Conservation (phyloP, 2,113 vertebrate genomes). For the Salvelinus namaycush region DNA sequence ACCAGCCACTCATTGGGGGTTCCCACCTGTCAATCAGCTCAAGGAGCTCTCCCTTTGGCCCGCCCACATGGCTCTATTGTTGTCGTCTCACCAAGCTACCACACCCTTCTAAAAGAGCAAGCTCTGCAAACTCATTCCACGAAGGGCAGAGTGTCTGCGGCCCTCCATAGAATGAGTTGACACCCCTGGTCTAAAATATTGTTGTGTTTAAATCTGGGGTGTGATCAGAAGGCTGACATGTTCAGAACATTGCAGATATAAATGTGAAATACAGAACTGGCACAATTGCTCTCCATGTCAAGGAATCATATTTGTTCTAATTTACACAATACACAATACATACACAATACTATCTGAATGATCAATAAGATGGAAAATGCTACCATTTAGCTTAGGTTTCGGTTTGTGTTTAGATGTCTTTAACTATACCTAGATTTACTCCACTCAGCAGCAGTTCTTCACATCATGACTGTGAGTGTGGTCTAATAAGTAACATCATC, state of each 20-base stretch:
- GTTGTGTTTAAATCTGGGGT: neutral
- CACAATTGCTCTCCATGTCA: no score
- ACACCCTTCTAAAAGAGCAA: neutral
- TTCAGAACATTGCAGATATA: no score
- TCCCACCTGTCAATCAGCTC: constrained; percentile 28
- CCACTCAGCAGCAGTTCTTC: neutral
- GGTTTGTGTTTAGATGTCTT: no score
- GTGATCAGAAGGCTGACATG: neutral
- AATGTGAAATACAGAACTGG: no score
- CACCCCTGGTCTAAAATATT: neutral
- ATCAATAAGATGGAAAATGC: neutral
- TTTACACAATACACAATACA: no score
- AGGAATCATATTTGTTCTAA: no score
- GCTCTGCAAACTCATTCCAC: no score
- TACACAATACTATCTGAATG: no score
- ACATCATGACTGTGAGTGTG: constrained; percentile 16
- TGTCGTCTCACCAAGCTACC: neutral
- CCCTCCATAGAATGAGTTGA: neutral
- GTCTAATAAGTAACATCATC: constrained; percentile 33
- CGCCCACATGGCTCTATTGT: neutral
- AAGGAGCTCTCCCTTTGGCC: neutral
- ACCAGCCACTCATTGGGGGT: constrained; percentile 15
- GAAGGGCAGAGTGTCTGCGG: no score
- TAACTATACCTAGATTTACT: neutral
- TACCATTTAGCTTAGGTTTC: neutral